phyloP scores from a whole-genome alignment of 2,888 invertebrate species.

The Temnothorax ravouxi region DNA sequence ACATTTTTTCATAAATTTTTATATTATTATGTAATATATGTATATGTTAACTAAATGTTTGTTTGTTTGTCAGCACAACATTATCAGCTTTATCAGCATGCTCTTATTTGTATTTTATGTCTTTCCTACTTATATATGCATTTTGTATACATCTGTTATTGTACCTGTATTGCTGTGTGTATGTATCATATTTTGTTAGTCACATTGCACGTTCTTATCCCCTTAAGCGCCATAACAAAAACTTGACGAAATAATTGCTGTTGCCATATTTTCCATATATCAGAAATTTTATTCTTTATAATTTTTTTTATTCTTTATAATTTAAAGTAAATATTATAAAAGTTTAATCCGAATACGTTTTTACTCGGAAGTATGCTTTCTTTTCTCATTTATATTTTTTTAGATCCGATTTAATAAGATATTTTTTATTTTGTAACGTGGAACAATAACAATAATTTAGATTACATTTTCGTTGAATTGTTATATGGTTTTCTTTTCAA shows the following conservation, averaged over 20 bases:
- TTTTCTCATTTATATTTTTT: background rate
- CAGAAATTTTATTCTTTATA: conserved; percentile 1
- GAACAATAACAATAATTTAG: background rate
- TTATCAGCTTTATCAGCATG: conserved; percentile 60
- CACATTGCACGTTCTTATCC: background rate
- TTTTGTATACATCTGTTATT: conserved; percentile 27
- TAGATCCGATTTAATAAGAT: background rate
- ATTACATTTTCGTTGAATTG: background rate
- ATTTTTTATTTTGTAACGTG: background rate
- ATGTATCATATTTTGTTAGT: background rate
- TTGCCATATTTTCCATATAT: conserved; percentile 16
- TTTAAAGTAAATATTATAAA: conserved; percentile 10
- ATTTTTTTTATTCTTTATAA: background rate
- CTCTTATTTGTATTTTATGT: conserved; percentile 29
- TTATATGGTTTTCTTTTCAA: background rate
- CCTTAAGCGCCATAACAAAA: background rate
- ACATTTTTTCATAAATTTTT: conserved; percentile 20
- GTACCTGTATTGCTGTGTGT: background rate
- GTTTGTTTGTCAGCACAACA: conserved; percentile 57
- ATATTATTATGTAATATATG: background rate
- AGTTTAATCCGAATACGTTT: conserved; percentile 17
- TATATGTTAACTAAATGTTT: conserved; percentile 11
- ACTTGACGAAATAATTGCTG: background rate
- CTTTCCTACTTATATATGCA: conserved; percentile 3
- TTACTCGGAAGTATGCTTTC: background rate